A percentile compares a stretch with the other conserved stretches of the same genome.
These are phyloP conservation scores for Clupea harengus DNA, from an alignment of 2,113 vertebrate genomes.

Conservation along the genomic window DNA sequence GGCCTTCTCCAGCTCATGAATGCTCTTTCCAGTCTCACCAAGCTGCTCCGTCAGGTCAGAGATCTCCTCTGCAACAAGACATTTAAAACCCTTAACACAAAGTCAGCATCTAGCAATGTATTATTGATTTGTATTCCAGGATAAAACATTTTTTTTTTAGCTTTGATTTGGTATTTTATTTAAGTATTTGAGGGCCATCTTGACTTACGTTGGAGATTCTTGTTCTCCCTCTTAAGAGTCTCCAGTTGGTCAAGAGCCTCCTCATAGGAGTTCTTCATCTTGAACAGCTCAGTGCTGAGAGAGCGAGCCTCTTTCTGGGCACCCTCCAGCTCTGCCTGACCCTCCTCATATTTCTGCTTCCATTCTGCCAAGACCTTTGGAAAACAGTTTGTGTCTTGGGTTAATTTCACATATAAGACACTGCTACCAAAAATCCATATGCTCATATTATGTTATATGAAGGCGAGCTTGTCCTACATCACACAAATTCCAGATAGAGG, in stretches of 20 bases:
- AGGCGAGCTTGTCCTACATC: too few relatives aligned
- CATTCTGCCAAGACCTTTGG: constrained; percentile 39
- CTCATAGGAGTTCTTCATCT: constrained; percentile 83
- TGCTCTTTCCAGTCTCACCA: constrained; percentile 72
- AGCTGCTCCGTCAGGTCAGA: constrained; percentile 46
- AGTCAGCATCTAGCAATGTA: too few relatives aligned
- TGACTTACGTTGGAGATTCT: constrained; percentile 42
- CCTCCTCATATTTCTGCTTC: constrained; percentile 1
- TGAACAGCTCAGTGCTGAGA: constrained; percentile 79
- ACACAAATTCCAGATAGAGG: not conserved
- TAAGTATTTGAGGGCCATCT: not conserved
- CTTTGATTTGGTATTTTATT: not conserved
- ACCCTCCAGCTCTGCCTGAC: constrained; percentile 65
- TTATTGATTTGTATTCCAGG: not conserved
- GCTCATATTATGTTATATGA: too few relatives aligned
- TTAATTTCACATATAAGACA: not conserved
- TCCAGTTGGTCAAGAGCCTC: constrained; percentile 64
- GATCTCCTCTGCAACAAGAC: constrained; percentile 37
- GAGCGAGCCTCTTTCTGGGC: constrained; percentile 77
- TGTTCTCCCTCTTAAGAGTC: constrained; percentile 52
- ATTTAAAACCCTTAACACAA: not conserved
- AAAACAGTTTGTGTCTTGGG: not conserved
- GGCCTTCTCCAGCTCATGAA: constrained; percentile 79
- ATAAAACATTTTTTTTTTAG: not conserved
- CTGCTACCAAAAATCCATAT: not conserved